Percentiles rank a stretch among this genome's conserved stretches.
Conservation (phyloP, 2,113 vertebrate species). For the Paracanthobrama guichenoti region DNA sequence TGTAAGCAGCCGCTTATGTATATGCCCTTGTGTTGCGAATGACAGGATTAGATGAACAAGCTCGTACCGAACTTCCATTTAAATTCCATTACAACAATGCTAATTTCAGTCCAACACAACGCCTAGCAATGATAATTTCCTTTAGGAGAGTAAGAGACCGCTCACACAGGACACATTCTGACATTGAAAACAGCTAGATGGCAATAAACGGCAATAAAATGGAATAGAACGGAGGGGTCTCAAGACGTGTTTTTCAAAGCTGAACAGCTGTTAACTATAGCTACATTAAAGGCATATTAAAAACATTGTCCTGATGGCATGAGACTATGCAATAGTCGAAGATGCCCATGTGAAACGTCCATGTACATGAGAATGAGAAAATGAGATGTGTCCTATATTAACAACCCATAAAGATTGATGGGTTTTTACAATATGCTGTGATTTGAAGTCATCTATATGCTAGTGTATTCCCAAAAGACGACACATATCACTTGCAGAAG, state of each 20-base stretch:
- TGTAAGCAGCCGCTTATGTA: conserved; percentile 8
- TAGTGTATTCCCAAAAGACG: not conserved
- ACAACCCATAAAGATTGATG: not conserved
- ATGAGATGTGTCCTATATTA: not conserved
- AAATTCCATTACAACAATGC: conserved; percentile 58
- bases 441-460: not conserved
- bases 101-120: conserved; percentile 53
- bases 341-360: not conserved
- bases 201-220: conserved; percentile 13
- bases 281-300: conserved; percentile 12
- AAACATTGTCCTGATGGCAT: not conserved
- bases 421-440: not conserved
- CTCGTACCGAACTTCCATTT: not conserved
- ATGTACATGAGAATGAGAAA: not conserved
- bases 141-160: not conserved
- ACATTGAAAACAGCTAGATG: not conserved
- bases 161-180: conserved; percentile 19
- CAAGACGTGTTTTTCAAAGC: not conserved
- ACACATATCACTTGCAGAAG: not conserved
- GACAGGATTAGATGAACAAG: conserved; percentile 15
- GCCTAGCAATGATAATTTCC: conserved; percentile 40
- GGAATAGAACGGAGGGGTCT: not conserved
- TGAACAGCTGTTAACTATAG: conserved; percentile 22
- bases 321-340: not conserved
- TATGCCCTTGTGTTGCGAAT: not conserved